A percentile compares a stretch with the other conserved stretches of the same genome.
phyloP scores from a whole-genome alignment of 2,888 invertebrate species.

The Camptogramma bilineatum region DNA sequence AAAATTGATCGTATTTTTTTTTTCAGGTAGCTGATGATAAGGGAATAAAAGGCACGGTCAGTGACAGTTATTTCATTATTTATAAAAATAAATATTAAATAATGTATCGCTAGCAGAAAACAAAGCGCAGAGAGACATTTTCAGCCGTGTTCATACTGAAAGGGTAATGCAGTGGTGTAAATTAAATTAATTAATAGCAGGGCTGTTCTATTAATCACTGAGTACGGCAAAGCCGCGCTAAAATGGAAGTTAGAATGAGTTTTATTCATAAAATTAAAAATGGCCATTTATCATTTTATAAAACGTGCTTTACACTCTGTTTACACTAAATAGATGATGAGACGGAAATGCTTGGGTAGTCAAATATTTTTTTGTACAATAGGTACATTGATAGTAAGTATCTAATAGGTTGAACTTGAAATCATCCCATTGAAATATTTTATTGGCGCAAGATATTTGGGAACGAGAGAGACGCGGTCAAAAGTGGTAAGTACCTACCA shows the following conservation, averaged over 20 bases:
- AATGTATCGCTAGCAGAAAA: not conserved
- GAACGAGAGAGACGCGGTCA: too few species aligned
- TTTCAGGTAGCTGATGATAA: not conserved
- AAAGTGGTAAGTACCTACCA: too few species aligned
- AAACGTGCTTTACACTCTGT: not conserved
- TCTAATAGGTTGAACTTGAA: too few species aligned
- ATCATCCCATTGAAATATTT: too few species aligned
- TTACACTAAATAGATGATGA: too few species aligned
- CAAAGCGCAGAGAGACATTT: conserved; percentile 14
- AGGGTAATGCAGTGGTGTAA: conserved; percentile 37
- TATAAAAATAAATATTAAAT: not conserved
- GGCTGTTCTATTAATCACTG: conserved; percentile 33
- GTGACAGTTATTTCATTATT: not conserved
- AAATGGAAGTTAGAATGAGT: conserved; percentile 28
- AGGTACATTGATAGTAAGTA: too few species aligned
- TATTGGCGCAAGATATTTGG: too few species aligned
- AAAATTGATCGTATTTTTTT: not conserved
- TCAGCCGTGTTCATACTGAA: conserved; percentile 22
- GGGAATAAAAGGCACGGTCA: not conserved
- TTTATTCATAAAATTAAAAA: conserved; percentile 21
- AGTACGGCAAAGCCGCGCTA: conserved; percentile 16
- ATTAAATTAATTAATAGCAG: conserved; percentile 36
- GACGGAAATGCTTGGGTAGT: too few species aligned
- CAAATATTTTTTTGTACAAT: too few species aligned
- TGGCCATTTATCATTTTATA: conserved; percentile 4